Evolutionary conservation across 2,797 vertebrate genomes (phyloP).

Genomic region (Limosa lapponica): DNA sequence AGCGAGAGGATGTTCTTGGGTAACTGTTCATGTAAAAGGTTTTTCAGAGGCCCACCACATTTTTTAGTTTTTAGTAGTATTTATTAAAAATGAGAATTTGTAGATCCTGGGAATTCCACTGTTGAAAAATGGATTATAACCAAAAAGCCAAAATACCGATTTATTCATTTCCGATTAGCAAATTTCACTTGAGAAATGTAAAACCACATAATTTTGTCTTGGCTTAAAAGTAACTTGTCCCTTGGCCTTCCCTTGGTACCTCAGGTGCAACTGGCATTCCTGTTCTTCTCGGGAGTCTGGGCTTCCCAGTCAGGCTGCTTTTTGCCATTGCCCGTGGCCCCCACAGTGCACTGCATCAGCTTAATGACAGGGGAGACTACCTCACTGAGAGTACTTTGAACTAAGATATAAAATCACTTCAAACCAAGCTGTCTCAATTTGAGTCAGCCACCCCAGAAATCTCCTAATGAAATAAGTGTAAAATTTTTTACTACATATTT

Average conservation of each 20-base stretch:
- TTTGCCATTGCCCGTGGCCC: background rate
- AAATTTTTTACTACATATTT: background rate
- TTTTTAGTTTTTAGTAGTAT: background rate
- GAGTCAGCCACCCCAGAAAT: background rate
- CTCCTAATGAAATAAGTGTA: background rate
- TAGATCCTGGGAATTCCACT: background rate
- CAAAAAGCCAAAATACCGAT: background rate
- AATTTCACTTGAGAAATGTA: background rate
- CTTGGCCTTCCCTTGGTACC: background rate
- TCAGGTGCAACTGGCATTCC: rapidly evolving
- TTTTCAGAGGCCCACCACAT: background rate
- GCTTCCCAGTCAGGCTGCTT: background rate
- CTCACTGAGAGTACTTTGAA: background rate
- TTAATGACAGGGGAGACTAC: background rate
- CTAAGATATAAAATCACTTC: background rate
- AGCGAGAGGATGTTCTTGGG: background rate
- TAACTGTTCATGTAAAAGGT: background rate
- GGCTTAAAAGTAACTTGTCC: background rate
- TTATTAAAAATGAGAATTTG: background rate
- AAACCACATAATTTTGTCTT: background rate
- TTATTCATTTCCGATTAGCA: background rate
- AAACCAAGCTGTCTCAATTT: background rate
- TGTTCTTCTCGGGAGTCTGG: background rate
- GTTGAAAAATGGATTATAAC: background rate
- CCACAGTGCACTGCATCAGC: background rate